phyloP scores from a whole-genome alignment of 2,113 vertebrate genomes.

The Orycteropus afer region DNA sequence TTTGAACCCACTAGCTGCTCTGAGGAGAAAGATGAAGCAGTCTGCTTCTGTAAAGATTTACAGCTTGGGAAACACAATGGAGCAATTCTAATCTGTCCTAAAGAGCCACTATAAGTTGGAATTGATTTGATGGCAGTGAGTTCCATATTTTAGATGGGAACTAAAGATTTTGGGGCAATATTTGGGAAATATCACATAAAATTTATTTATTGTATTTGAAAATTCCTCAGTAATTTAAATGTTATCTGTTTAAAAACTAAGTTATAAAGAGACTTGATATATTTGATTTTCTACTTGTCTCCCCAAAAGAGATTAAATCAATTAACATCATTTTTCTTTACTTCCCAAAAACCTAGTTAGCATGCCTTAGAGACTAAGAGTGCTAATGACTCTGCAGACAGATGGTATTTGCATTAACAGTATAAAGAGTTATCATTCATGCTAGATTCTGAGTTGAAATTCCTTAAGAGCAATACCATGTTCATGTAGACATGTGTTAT shows the following conservation, averaged over 20 bases:
- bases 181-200: constrained; percentile 17
- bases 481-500: background rate
- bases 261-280: constrained; percentile 12
- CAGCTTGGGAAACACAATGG: too few species aligned
- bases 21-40: too few species aligned
- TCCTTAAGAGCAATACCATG: background rate
- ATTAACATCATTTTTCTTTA: background rate
- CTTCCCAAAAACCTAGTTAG: background rate
- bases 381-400: background rate
- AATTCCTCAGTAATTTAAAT: constrained; percentile 4
- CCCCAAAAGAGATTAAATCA: background rate
- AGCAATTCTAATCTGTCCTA: too few species aligned
- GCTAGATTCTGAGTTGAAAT: background rate
- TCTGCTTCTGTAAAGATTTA: too few species aligned
- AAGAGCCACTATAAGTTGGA: too few species aligned
- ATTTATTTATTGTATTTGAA: constrained; percentile 5
- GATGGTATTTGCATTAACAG: background rate
- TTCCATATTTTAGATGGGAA: background rate
- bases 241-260: constrained; percentile 1
- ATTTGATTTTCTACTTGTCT: constrained; percentile 34
- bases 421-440: background rate
- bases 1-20: too few species aligned
- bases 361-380: background rate
- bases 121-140: too few species aligned
- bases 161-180: background rate